These are phyloP conservation scores for Pseudopipra pipra DNA, from an alignment of 2,113 vertebrate species.

Conservation along the genomic window DNA sequence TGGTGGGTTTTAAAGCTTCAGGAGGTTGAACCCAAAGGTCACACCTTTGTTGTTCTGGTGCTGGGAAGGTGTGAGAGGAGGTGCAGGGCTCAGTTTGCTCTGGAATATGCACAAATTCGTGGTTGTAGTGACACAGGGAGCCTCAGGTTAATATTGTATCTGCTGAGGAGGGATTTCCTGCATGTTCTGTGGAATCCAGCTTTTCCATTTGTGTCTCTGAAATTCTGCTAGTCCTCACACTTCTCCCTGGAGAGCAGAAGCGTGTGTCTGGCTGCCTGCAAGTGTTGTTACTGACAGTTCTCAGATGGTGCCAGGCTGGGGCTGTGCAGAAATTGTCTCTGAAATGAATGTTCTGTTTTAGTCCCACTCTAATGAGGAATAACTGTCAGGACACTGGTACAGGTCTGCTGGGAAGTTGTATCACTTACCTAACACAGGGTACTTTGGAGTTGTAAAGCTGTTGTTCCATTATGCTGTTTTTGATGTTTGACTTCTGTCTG, in stretches of 20 bases:
- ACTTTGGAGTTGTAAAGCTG: not conserved
- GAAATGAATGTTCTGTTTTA: not conserved
- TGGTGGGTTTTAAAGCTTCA: not conserved
- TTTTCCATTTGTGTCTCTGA: not conserved
- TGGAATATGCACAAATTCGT: not conserved
- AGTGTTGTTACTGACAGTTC: not conserved
- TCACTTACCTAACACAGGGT: rapidly evolving
- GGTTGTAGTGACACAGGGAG: rapidly evolving
- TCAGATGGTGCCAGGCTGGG: not conserved
- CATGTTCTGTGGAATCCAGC: not conserved
- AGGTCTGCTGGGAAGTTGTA: not conserved
- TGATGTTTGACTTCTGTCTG: not conserved
- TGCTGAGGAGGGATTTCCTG: rapidly evolving
- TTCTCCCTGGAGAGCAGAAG: not conserved
- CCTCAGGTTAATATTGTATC: rapidly evolving
- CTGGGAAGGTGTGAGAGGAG: rapidly evolving
- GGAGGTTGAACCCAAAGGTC: not conserved
- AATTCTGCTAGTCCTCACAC: not conserved
- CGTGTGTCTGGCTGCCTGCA: not conserved
- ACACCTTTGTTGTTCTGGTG: not conserved
- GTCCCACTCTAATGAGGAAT: not conserved
- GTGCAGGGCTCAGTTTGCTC: not conserved
- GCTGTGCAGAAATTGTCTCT: not conserved
- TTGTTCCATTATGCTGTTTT: not conserved
- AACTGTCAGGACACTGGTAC: not conserved